Conservation (phyloP, 2,797 vertebrate genomes). For the Myotis pilosus region DNA sequence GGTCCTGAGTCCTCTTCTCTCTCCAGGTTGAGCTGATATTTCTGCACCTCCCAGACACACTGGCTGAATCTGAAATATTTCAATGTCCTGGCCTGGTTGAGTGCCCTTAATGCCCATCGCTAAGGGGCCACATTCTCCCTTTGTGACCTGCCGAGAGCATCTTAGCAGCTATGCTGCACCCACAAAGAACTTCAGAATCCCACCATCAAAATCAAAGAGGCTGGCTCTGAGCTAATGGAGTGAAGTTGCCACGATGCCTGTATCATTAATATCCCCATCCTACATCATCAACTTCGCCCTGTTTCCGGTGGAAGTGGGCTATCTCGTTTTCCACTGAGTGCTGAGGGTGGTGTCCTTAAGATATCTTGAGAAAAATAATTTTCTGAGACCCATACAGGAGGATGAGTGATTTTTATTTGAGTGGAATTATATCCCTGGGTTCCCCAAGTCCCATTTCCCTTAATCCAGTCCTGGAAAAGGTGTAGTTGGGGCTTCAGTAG, state of each 20-base stretch:
- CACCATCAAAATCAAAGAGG: not conserved
- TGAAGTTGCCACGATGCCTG: accelerated
- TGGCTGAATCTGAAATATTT: not conserved
- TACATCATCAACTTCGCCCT: not conserved
- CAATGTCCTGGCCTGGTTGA: not conserved
- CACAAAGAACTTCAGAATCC: not conserved
- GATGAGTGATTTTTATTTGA: no score
- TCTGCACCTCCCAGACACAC: not conserved
- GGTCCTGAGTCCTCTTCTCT: not conserved
- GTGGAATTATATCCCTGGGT: no score
- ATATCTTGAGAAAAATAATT: no score
- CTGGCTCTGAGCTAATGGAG: not conserved
- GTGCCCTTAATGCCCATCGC: not conserved
- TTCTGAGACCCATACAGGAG: no score
- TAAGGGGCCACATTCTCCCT: not conserved
- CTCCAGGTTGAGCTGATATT: not conserved
- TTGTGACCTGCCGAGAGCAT: not conserved
- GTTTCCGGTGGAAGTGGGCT: no score
- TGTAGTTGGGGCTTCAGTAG: no score
- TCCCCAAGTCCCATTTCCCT: no score
- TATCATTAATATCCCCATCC: no score
- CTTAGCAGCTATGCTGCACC: not conserved
- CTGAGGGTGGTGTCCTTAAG: no score
- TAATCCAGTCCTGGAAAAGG: no score
- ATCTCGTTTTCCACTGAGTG: no score